A percentile compares a stretch with the other conserved stretches of the same genome.
Conservation (phyloP, 2,113 vertebrate genomes). For the Myrmecophaga tridactyla region DNA sequence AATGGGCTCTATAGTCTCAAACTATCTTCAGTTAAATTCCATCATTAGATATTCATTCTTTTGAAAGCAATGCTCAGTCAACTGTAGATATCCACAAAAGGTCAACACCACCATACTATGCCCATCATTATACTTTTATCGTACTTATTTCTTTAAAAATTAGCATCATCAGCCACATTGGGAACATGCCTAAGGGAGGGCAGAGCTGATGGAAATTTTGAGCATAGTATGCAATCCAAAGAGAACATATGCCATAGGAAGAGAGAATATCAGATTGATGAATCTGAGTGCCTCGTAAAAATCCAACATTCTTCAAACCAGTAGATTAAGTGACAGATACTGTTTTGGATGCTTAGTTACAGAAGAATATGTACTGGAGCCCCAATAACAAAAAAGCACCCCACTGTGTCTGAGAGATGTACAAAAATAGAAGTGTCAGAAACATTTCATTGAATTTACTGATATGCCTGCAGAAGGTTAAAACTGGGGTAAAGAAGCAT, state of each 20-base stretch:
- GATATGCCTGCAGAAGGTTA: neutral
- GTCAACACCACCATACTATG: neutral
- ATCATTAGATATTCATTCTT: neutral
- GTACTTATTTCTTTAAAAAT: conserved; percentile 23
- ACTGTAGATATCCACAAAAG: neutral
- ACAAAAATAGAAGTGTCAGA: neutral
- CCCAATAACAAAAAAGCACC: neutral
- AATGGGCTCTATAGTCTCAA: neutral
- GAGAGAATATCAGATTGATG: neutral
- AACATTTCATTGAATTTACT: neutral
- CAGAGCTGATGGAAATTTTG: neutral
- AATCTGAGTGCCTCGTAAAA: neutral
- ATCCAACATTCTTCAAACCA: neutral
- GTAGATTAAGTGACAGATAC: neutral
- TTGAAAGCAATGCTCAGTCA: neutral
- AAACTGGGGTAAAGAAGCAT: neutral
- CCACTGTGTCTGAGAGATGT: neutral
- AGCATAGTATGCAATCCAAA: neutral
- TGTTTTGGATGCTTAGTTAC: neutral
- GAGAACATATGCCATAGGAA: neutral
- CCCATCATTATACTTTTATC: neutral
- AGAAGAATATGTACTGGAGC: neutral
- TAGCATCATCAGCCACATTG: neutral
- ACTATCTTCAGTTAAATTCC: neutral
- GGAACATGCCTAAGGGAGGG: neutral